Evolutionary conservation across 2,113 vertebrate species (phyloP).

Genomic region (Corythoichthys haematopterus): DNA sequence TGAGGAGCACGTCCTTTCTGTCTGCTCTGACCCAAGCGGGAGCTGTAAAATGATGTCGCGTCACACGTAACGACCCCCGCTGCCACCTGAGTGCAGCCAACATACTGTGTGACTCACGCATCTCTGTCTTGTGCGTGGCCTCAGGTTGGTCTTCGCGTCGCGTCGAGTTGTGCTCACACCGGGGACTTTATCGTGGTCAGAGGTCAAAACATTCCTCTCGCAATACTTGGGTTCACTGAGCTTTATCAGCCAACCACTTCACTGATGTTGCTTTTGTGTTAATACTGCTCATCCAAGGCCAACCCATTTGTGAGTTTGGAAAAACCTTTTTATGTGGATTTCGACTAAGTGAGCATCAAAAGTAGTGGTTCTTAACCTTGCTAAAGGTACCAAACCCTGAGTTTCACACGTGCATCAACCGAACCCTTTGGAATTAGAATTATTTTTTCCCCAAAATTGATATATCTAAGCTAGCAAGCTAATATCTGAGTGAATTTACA

Average conservation of each 20-base stretch:
- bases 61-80: slow-evolving; percentile 34
- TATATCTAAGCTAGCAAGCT: too few species aligned
- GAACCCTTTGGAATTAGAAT: too few species aligned
- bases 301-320: too few species aligned
- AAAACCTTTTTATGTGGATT: too few species aligned
- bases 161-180: slow-evolving; percentile 31
- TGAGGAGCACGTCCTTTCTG: slow-evolving; percentile 33
- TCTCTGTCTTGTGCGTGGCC: slow-evolving; percentile 28
- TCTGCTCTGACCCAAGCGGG: slow-evolving; percentile 38
- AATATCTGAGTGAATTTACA: too few species aligned
- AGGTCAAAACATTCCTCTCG: slow-evolving; percentile 24
- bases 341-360: too few species aligned
- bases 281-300: too few species aligned
- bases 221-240: slow-evolving; percentile 45
- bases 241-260: slow-evolving; percentile 31
- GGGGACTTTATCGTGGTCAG: slow-evolving; percentile 37
- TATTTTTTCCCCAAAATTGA: too few species aligned
- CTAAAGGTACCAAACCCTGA: too few species aligned
- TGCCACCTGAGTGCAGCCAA: slow-evolving; percentile 7
- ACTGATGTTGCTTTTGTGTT: background rate
- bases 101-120: slow-evolving; percentile 13
- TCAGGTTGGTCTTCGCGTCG: slow-evolving; percentile 14
- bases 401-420: too few species aligned
- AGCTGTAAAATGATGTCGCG: slow-evolving; percentile 25
- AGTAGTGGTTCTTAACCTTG: too few species aligned